These are phyloP conservation scores for Choristoneura fumiferana DNA, from an alignment of 1,140 invertebrate species.

Conservation along the genomic window DNA sequence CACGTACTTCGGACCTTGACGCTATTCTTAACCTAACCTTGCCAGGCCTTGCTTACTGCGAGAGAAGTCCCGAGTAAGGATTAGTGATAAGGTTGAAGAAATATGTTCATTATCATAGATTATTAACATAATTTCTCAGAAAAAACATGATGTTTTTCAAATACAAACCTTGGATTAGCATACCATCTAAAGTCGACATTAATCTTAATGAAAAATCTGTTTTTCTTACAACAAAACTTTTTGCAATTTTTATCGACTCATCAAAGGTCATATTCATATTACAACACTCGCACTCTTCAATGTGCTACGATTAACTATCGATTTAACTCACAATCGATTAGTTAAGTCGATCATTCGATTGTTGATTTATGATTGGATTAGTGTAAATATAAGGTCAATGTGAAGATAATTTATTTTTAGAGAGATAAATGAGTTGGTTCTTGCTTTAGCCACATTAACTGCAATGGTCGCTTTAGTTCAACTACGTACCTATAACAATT, in stretches of 20 bases:
- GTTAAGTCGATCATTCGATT: constrained; percentile 6
- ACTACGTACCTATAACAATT: too few species aligned
- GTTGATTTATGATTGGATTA: constrained; percentile 17
- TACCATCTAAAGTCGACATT: background rate
- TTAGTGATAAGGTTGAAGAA: too few species aligned
- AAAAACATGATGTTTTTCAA: too few species aligned
- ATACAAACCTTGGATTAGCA: too few species aligned
- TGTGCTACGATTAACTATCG: constrained; percentile 9
- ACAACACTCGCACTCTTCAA: constrained; percentile 4
- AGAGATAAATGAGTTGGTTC: background rate
- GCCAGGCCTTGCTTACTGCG: too few species aligned
- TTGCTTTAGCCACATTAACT: too few species aligned
- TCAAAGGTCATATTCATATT: constrained; percentile 13
- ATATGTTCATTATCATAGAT: too few species aligned
- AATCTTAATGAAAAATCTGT: background rate
- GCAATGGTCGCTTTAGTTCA: too few species aligned
- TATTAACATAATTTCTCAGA: too few species aligned
- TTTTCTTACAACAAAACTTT: background rate
- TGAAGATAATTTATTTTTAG: constrained; percentile 5
- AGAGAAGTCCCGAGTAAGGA: too few species aligned
- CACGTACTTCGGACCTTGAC: too few species aligned
- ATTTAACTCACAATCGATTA: constrained; percentile 14
- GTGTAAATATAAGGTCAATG: constrained; percentile 1
- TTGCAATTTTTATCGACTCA: background rate
- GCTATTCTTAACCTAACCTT: too few species aligned